Evolutionary conservation across 2,888 invertebrate species (phyloP).

Genomic region (Hypercompe scribonia): DNA sequence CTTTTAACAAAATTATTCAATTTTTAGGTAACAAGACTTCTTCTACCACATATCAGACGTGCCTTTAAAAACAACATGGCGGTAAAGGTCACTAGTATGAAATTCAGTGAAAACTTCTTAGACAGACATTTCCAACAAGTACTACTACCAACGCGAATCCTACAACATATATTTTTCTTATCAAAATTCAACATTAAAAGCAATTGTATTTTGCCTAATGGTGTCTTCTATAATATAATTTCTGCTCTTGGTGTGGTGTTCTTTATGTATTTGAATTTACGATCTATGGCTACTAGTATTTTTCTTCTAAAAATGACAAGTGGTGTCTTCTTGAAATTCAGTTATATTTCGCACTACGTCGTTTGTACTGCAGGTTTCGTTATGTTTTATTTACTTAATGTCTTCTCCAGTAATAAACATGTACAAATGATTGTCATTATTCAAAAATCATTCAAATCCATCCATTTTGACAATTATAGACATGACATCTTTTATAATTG

Average conservation of each 20-base stretch:
- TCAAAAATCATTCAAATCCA: conserved; percentile 17
- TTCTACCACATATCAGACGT: no score
- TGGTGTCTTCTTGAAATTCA: background rate
- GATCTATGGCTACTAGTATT: background rate
- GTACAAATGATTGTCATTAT: conserved; percentile 19
- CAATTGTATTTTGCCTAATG: conserved; percentile 27
- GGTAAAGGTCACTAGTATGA: background rate
- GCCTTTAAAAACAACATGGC: no score
- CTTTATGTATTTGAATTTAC: background rate
- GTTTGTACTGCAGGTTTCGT: background rate
- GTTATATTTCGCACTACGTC: background rate
- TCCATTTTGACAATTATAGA: conserved; percentile 12
- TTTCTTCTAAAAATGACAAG: background rate
- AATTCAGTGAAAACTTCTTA: conserved; percentile 12
- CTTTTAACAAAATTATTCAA: background rate
- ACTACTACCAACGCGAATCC: conserved; percentile 31
- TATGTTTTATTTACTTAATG: conserved; percentile 7
- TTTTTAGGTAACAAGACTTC: background rate
- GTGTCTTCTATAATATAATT: conserved; percentile 2
- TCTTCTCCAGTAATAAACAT: conserved; percentile 9
- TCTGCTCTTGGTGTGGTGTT: conserved; percentile 9
- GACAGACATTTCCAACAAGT: conserved; percentile 32
- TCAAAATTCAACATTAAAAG: conserved; percentile 35
- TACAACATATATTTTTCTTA: conserved; percentile 25
- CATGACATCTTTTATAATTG: conserved; percentile 1